Evolutionary conservation across 1,140 invertebrate genomes (phyloP).

Genomic region (Chrysomallon squamiferum): DNA sequence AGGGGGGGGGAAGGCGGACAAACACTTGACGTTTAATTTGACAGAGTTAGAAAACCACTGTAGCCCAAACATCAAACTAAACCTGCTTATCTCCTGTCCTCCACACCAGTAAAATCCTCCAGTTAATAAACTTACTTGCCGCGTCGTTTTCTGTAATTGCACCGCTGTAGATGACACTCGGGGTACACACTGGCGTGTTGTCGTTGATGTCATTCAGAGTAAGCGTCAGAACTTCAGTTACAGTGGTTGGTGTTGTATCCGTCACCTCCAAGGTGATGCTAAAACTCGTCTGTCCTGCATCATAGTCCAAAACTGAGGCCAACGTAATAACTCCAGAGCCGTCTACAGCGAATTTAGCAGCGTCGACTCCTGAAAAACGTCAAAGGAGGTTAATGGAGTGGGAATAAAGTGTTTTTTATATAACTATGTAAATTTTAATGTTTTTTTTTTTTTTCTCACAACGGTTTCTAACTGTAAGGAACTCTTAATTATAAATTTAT

Average conservation of each 20-base stretch:
- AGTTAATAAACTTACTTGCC: not conserved
- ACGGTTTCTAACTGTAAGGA: too few species aligned
- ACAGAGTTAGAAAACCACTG: not conserved
- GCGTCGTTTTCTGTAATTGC: not conserved
- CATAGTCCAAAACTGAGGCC: not conserved
- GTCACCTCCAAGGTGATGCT: not conserved
- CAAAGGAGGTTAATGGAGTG: too few species aligned
- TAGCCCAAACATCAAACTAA: not conserved
- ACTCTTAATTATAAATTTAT: too few species aligned
- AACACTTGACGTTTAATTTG: not conserved
- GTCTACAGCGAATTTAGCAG: not conserved
- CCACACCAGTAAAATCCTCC: not conserved
- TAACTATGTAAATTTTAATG: too few species aligned
- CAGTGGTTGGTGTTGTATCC: conserved; percentile 10
- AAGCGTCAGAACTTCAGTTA: conserved; percentile 22
- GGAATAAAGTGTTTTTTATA: too few species aligned
- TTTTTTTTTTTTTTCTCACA: too few species aligned
- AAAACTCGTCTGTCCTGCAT: not conserved
- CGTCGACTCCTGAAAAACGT: not conserved
- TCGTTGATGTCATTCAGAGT: conserved; percentile 40
- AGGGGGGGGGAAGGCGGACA: too few species aligned
- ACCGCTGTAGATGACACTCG: not conserved
- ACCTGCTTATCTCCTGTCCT: not conserved
- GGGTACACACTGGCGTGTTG: conserved; percentile 21
- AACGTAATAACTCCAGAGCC: not conserved